Evolutionary conservation across 2,113 vertebrate genomes (phyloP), one percentile per base, ranked within the genome.

Genomic region (Zootoca vivipara): DNA sequence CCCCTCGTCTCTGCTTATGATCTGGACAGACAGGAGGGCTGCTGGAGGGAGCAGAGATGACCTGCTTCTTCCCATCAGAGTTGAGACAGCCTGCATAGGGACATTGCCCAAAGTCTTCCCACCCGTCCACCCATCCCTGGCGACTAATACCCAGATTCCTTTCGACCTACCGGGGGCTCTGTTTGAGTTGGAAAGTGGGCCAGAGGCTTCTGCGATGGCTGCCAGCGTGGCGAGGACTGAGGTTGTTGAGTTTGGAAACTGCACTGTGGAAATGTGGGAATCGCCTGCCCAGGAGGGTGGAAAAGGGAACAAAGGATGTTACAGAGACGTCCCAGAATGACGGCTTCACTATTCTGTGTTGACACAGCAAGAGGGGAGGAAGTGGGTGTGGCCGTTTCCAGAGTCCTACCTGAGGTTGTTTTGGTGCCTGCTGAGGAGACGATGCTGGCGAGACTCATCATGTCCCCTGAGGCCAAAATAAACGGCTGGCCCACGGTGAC

Each of bases 391-490:
- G 7, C 0, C 38, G 26, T 26, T 3, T 0, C 0, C 0, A 24
- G 24, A 26, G 2, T 2, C 20, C 62, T 85, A 98, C 98, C 97
- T 92, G 97, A 91, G 89, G 95, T 91, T 75, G 97, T 93, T 94
- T 97, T 98, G 94, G 96, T 86, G 5, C 87, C 94, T 75, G 93
- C 33, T 62, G 93, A 90, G 78, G 95, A 92, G 83, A 98, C 89
- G 8, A 99, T 95, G 85, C 97, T 95, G 0, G 97, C 67, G 7
- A 99, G 95, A 90, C 92, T 96, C 84, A 98, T 95, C 78, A 98
- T 94, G 0, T 97, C 97, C 90, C 97, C 92, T 1, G 97, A 96
- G 0, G 82, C 92, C 90, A 99, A 96, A 93, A 98, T 94, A 86
- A 98, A 97, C 0, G 98, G 96, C 0, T 94, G 93, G 64, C 87